Base-by-base conservation (phyloP, 2,888 invertebrate genomes). In the Amphiduros pacificus region DNA sequence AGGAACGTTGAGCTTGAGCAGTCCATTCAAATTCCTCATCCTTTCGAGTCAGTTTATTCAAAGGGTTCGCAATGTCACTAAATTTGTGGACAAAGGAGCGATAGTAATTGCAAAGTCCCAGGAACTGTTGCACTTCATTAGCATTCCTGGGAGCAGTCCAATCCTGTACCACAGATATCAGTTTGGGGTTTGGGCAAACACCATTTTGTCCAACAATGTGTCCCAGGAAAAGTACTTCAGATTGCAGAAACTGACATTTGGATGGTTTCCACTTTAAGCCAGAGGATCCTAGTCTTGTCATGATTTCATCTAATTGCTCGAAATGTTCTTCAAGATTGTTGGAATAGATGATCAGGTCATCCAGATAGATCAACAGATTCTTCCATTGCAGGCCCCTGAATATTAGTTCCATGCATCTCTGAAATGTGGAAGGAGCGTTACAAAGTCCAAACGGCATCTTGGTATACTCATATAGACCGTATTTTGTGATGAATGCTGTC, bases 241-340 rank as follows among this genome's bases (percentile, higher is more conserved):
- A 40, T 11, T 27, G 11, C n/a, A 65, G 59, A 2, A 61, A 31
- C 14, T n/a, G 3, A 36, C 63, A 60, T 48, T 70, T 70, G 29
- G 59, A 54, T 4, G 66, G 59, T 26, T 68, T 56, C 2, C 67
- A 31, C 29, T 61, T 69, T 3, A 71, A 48, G 14, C 55, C 62
- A 11, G 60, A 60, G 5, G 36, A 31, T 14, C 54, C 26, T 62
- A 72, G 22, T 11, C 50, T 52, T 4, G 41, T 26, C 3, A 32
- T 57, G 49, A 28, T 26, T n/a, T 49, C 31, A 24, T 17, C 40
- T 36, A 29, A 17, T 11, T 22, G 48, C 14, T 3, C 55, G 49
- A 56, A 36, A 36, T 22, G 55, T 57, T 26, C 6, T 11, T 51
- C 27, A 28, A 58, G 27, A 17, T n/a, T 27, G 2, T 31, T 22